Evolutionary conservation across 2,888 invertebrate species (phyloP).

Genomic region (Papilio demoleus): DNA sequence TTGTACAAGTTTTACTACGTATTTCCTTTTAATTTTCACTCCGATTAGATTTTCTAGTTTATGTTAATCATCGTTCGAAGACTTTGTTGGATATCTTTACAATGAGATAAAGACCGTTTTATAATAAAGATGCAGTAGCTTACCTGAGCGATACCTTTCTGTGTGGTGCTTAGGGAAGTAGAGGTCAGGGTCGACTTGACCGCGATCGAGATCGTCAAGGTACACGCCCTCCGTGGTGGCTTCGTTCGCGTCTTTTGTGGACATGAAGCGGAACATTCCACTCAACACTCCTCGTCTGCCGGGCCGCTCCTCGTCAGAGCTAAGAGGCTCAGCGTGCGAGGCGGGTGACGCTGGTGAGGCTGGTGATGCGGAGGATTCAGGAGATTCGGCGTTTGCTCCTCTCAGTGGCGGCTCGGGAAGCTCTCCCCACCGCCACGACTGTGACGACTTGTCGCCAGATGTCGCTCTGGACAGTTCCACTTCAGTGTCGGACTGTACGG

Average conservation of each 20-base stretch:
- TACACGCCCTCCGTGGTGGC: slow-evolving; percentile 92
- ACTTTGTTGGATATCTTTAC: background rate
- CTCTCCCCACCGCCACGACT: slow-evolving; percentile 96
- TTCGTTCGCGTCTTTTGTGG: slow-evolving; percentile 64
- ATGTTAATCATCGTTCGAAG: background rate
- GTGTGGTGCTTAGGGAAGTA: slow-evolving; percentile 91
- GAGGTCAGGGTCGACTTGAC: slow-evolving; percentile 96
- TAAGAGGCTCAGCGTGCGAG: slow-evolving; percentile 72
- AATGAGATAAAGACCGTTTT: background rate
- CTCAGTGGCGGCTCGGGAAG: slow-evolving; percentile 85
- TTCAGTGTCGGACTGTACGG: slow-evolving; percentile 97
- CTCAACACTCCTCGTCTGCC: slow-evolving; percentile 89
- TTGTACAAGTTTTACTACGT: background rate
- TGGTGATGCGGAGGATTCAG: slow-evolving; percentile 58
- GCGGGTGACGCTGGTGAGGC: slow-evolving; percentile 62
- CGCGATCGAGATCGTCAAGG: slow-evolving; percentile 94
- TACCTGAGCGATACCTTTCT: slow-evolving; percentile 74
- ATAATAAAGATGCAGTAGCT: slow-evolving; percentile 42
- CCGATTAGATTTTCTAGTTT: background rate
- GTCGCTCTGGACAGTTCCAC: slow-evolving; percentile 87
- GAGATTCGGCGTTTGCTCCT: slow-evolving; percentile 53
- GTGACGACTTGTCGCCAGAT: slow-evolving; percentile 80
- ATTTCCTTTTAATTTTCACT: background rate
- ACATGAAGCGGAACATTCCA: slow-evolving; percentile 96
- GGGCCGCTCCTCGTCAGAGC: slow-evolving; percentile 79